Evolutionary conservation across 2,797 vertebrate genomes (phyloP).

Genomic region (Remorina albescens): DNA sequence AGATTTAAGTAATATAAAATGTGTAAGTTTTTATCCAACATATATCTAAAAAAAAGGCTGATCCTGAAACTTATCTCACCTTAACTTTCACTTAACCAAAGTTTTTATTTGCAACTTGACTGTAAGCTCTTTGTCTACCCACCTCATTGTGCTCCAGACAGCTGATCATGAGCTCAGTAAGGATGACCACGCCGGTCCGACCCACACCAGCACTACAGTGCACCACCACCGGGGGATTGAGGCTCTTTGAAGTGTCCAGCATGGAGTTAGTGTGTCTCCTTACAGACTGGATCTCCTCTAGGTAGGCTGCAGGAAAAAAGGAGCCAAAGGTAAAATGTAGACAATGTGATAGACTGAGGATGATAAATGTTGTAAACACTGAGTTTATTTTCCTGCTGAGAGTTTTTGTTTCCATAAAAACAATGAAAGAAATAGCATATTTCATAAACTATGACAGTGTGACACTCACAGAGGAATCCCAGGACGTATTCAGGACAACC

Average conservation of each 20-base stretch:
- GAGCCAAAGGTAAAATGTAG: background rate
- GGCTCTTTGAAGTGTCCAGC: slow-evolving; percentile 90
- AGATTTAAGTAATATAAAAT: background rate
- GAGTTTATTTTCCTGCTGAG: background rate
- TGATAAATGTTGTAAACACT: too few relatives aligned
- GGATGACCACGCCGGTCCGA: slow-evolving; percentile 94
- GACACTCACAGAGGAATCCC: slow-evolving; percentile 94
- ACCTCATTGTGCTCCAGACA: slow-evolving; percentile 98
- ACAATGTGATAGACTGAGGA: background rate
- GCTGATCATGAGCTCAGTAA: slow-evolving; percentile 96
- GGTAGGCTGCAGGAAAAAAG: slow-evolving; percentile 85
- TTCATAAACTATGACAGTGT: background rate
- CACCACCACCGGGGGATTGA: slow-evolving; percentile 93
- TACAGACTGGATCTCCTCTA: slow-evolving; percentile 98
- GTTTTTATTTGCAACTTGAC: background rate
- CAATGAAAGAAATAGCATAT: too few relatives aligned
- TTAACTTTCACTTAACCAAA: background rate
- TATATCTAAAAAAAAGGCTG: background rate
- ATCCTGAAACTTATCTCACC: background rate
- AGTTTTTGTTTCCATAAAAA: background rate
- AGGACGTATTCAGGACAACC: slow-evolving; percentile 96
- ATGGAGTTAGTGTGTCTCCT: slow-evolving; percentile 97
- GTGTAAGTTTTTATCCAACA: background rate
- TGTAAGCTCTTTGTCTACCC: slow-evolving; percentile 34
- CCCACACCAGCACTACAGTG: slow-evolving; percentile 97